phyloP scores from a whole-genome alignment of 2,113 vertebrate species.

The Platichthys flesus region DNA sequence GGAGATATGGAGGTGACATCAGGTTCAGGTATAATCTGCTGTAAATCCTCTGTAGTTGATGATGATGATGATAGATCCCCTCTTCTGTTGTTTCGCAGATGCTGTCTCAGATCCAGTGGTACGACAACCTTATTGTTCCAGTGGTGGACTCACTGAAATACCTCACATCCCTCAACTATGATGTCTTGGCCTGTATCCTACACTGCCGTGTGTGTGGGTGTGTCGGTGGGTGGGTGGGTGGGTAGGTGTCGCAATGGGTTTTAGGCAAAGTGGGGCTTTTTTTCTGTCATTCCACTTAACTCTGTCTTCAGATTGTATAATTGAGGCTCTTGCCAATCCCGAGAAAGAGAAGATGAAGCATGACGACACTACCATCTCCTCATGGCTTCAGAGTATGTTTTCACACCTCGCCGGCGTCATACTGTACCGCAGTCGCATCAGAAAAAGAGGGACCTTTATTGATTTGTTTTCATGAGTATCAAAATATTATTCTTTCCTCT shows the following conservation, averaged over 20 bases:
- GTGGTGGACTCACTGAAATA: slow-evolving; percentile 99
- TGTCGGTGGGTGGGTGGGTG: neutral
- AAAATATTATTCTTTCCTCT: slow-evolving; percentile 10
- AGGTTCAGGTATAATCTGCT: neutral
- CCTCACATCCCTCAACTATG: slow-evolving; percentile 98
- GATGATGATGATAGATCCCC: neutral
- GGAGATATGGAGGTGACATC: neutral
- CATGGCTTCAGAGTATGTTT: slow-evolving; percentile 97
- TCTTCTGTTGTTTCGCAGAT: slow-evolving; percentile 83
- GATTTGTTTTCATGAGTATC: slow-evolving; percentile 8
- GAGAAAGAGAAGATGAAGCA: slow-evolving; percentile 99
- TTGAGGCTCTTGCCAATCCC: slow-evolving; percentile 97
- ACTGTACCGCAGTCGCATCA: neutral
- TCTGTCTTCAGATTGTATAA: slow-evolving; percentile 91
- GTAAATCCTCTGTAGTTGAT: neutral
- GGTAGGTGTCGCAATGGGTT: neutral
- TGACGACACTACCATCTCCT: slow-evolving; percentile 97
- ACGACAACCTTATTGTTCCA: slow-evolving; percentile 97
- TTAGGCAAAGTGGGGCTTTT: neutral
- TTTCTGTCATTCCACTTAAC: slow-evolving; percentile 79
- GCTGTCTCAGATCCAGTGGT: slow-evolving; percentile 98
- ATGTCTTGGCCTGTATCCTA: slow-evolving; percentile 99
- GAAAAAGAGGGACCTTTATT: no score
- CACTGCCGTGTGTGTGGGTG: neutral
- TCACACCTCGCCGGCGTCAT: slow-evolving; percentile 1